These are phyloP conservation scores for Coenobita brevimanus DNA, from an alignment of 1,140 invertebrate species.

Conservation along the genomic window DNA sequence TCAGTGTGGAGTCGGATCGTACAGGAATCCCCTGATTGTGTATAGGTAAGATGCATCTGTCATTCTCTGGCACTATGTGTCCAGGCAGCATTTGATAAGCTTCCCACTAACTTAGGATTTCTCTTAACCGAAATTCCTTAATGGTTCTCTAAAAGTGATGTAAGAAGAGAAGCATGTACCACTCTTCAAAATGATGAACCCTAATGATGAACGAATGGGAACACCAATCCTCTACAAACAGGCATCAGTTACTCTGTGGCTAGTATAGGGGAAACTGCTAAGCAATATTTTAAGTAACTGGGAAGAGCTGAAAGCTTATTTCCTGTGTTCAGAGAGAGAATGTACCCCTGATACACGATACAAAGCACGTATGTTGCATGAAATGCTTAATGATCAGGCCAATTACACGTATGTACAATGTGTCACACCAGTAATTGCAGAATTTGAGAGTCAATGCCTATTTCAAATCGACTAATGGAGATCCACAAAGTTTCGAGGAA, in stretches of 20 bases:
- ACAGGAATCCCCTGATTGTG: conserved; percentile 38
- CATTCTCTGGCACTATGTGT: conserved; percentile 41
- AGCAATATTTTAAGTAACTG: conserved; percentile 37
- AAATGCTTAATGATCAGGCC: conserved; percentile 9
- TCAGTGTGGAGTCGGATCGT: conserved; percentile 39
- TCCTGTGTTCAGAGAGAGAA: conserved; percentile 28
- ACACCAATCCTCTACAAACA: conserved; percentile 21
- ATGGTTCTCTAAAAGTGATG: conserved; percentile 44
- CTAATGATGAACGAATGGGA: conserved; percentile 13
- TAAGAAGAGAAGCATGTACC: conserved; percentile 45
- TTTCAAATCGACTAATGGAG: conserved; percentile 22
- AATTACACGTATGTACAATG: conserved; percentile 11
- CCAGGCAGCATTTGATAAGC: conserved; percentile 31
- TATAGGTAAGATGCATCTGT: conserved; percentile 50
- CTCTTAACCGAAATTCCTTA: conserved; percentile 31
- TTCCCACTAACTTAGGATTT: conserved; percentile 25
- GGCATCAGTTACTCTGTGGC: conserved; percentile 25
- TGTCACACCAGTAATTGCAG: not conserved
- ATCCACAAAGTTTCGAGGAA: conserved; percentile 23
- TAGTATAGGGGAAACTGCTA: conserved; percentile 33
- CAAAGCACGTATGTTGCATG: conserved; percentile 1
- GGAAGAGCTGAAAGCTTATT: conserved; percentile 40
- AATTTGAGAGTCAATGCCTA: conserved; percentile 34
- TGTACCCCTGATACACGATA: conserved; percentile 8
- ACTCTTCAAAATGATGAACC: conserved; percentile 38